Evolutionary conservation across 2,888 invertebrate genomes (phyloP).

Genomic region (Itoplectis maculator): DNA sequence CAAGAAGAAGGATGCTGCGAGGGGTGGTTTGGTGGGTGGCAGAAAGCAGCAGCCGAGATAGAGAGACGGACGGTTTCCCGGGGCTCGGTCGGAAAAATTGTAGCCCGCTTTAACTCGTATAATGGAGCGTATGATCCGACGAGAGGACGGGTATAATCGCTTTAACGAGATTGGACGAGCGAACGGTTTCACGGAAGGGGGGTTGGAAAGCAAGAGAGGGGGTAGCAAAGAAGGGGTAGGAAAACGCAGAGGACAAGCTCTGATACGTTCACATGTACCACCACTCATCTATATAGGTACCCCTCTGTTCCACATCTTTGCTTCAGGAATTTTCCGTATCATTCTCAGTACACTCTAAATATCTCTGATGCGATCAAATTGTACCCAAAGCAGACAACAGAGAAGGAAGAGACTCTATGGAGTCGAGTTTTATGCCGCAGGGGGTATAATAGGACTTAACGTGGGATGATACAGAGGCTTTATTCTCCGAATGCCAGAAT

Average conservation of each 20-base stretch:
- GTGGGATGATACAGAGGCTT: neutral
- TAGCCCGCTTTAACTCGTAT: constrained; percentile 67
- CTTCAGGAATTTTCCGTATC: constrained; percentile 12
- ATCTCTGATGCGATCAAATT: neutral
- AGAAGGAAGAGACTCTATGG: neutral
- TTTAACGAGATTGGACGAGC: constrained; percentile 71
- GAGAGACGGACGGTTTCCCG: constrained; percentile 36
- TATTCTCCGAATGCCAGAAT: neutral
- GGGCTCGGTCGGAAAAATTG: constrained; percentile 57
- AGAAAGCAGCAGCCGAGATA: neutral
- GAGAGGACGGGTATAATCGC: constrained; percentile 66
- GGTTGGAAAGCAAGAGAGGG: constrained; percentile 42
- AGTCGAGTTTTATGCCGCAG: neutral
- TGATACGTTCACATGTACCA: constrained; percentile 57
- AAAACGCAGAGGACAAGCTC: constrained; percentile 46
- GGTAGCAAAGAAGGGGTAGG: constrained; percentile 18
- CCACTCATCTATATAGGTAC: constrained; percentile 42
- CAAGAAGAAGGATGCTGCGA: constrained; percentile 1
- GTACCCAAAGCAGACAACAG: neutral
- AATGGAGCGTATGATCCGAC: constrained; percentile 69
- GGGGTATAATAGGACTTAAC: neutral
- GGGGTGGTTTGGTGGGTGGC: neutral
- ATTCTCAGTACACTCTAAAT: neutral
- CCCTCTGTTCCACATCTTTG: constrained; percentile 19
- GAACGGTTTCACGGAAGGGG: constrained; percentile 63